Conservation (phyloP, 1,140 invertebrate species). For the Diorhabda sublineata region DNA sequence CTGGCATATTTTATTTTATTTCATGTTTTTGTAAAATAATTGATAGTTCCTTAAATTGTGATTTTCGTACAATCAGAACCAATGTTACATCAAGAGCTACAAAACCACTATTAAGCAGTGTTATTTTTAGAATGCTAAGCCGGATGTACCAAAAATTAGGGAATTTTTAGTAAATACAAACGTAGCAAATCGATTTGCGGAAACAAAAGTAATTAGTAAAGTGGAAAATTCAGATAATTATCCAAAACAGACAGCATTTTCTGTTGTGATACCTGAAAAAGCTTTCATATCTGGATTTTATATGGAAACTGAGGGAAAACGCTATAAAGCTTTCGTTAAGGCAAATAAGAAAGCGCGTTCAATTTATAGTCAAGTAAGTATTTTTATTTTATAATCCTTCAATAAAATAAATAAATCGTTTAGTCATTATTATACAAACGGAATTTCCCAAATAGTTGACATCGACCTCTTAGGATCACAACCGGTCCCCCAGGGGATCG, state of each 20-base stretch:
- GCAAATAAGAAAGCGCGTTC: constrained; percentile 60
- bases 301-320: constrained; percentile 56
- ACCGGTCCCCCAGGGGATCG: no score
- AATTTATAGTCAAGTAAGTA: constrained; percentile 31
- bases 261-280: constrained; percentile 57
- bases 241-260: constrained; percentile 57
- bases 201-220: constrained; percentile 53
- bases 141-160: constrained; percentile 43
- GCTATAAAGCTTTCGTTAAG: constrained; percentile 53
- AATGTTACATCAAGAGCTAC: no score
- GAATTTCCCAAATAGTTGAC: no score
- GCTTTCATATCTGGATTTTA: constrained; percentile 61
- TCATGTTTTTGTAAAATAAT: no score
- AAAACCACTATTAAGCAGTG: neutral
- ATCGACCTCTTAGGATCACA: no score
- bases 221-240: constrained; percentile 53
- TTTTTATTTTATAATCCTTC: no score
- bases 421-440: no score
- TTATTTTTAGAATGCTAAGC: neutral
- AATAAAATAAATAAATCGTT: no score
- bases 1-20: no score
- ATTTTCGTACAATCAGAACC: no score
- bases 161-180: constrained; percentile 47
- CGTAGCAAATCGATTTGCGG: constrained; percentile 55
- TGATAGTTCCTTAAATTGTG: no score